phyloP scores from a whole-genome alignment of 2,888 invertebrate species.

The Dendrolimus pini region DNA sequence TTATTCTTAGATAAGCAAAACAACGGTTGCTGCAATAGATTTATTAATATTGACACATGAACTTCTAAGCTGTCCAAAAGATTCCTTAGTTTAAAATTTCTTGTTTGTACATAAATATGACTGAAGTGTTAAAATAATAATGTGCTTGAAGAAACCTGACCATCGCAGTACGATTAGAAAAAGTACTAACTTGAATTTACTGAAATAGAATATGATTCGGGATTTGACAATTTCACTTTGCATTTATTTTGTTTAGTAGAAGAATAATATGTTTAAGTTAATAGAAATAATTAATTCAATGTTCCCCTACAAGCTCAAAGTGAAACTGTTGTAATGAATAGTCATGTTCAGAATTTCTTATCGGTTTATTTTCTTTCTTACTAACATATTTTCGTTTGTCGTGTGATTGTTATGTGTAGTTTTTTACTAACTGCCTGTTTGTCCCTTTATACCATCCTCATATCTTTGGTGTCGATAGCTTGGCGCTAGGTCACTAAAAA shows the following conservation, averaged over 20 bases:
- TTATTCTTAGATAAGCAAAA: too few relatives aligned
- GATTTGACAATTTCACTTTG: constrained; percentile 28
- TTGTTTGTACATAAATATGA: not conserved
- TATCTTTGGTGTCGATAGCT: constrained; percentile 52
- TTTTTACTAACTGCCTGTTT: constrained; percentile 61
- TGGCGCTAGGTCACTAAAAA: constrained; percentile 54
- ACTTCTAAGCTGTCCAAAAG: constrained; percentile 5
- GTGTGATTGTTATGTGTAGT: constrained; percentile 47
- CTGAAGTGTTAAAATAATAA: constrained; percentile 5
- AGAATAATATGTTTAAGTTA: constrained; percentile 4
- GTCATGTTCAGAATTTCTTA: constrained; percentile 20
- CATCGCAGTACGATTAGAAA: constrained; percentile 37
- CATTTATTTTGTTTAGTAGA: constrained; percentile 3
- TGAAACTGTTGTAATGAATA: constrained; percentile 27
- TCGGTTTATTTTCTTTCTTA: constrained; percentile 36
- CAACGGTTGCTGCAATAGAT: too few relatives aligned
- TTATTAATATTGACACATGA: constrained; percentile 5
- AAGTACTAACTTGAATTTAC: constrained; percentile 33
- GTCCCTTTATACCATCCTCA: constrained; percentile 31
- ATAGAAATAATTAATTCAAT: constrained; percentile 6
- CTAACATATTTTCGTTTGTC: constrained; percentile 47
- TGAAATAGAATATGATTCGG: constrained; percentile 6
- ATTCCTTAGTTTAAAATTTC: not conserved
- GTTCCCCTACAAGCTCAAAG: constrained; percentile 14
- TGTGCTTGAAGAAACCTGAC: constrained; percentile 38